Percentiles rank a stretch among this genome's conserved stretches.
Conservation (phyloP, 1,140 invertebrate genomes). For the Drosophila sp. region DNA sequence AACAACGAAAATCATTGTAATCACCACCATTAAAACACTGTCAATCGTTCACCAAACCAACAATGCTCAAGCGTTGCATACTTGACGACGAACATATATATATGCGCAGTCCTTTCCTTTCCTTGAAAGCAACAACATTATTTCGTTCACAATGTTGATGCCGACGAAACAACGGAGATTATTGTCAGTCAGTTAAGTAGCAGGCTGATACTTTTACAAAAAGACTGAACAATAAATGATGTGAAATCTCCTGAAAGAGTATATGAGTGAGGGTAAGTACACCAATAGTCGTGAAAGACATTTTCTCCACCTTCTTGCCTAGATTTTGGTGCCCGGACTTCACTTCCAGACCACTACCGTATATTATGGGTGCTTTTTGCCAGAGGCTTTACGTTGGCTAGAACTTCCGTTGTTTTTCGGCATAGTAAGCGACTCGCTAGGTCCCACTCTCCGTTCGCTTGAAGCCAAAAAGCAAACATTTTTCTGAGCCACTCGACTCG, state of each 20-base stretch:
- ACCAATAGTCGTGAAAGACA: constrained; percentile 37
- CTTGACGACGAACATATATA: constrained; percentile 9
- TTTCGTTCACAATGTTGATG: constrained; percentile 49
- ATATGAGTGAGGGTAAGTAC: constrained; percentile 17
- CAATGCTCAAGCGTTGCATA: constrained; percentile 30
- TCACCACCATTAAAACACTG: constrained; percentile 62
- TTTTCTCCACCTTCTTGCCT: constrained; percentile 21
- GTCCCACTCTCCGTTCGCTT: constrained; percentile 32
- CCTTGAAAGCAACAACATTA: constrained; percentile 34
- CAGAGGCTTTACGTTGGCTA: constrained; percentile 48
- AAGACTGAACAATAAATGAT: constrained; percentile 67
- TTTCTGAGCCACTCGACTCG: constrained; percentile 58
- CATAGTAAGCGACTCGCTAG: constrained; percentile 36
- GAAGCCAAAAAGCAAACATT: constrained; percentile 68
- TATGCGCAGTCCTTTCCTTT: background rate
- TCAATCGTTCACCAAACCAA: constrained; percentile 48
- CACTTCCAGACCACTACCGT: constrained; percentile 44
- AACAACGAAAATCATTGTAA: constrained; percentile 53
- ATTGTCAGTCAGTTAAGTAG: constrained; percentile 52
- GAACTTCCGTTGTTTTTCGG: constrained; percentile 62
- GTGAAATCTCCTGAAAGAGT: constrained; percentile 60
- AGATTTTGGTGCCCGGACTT: constrained; percentile 10
- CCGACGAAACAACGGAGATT: constrained; percentile 60
- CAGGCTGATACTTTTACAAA: constrained; percentile 52
- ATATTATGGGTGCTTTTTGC: constrained; percentile 40